Evolutionary conservation across 2,113 vertebrate species (phyloP), one percentile per base, ranked within the genome.

Genomic region (Apteryx mantelli): DNA sequence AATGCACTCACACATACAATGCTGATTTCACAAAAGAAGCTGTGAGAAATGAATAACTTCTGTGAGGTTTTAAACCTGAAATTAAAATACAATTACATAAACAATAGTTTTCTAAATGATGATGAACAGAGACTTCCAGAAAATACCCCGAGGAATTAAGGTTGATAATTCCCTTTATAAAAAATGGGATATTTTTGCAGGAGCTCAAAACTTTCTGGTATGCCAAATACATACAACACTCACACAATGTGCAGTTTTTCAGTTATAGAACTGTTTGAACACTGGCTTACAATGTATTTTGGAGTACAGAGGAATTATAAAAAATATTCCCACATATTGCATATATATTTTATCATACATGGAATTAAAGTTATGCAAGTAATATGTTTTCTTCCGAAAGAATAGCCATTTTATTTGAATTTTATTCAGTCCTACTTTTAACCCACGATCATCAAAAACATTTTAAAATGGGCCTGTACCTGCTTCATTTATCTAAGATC

Each of bases 1-100:
- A 98, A 98, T 95, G 97, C 95, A 94, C 95, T 91, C 92, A 96
- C 97, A 94, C 52, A 36, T 89, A 94, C 88, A 96, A 95, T 91
- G 96, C 91, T 93, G 86, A 97, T 94, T 96, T 95, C 92, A 97
- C 91, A 89, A 79, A 81, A 82, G 60, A 75, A 98, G 83, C 79
- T 60, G 66, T 86, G 76, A 89, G 73, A 91, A 95, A 97, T 71
- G 46, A 93, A 82, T 34, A 95, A 96, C 76, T 95, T 91, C 32
- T 84, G 66, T 34, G 70, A 96, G 86, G 56, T 97, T 98, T 97
- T 96, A 19, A 97, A 97, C 92, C 95, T 97, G 86, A 88, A 95
- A 92, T 96, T 91, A 93, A 95, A 97, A 96, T 66, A 91, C 30
- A 92, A 52, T 18, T 80, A 91, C 89, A 97, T 71, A 93, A 95